A percentile compares a stretch with the other conserved stretches of the same genome.
phyloP scores from a whole-genome alignment of 2,888 invertebrate species.

The Rhabditoides inermis region DNA sequence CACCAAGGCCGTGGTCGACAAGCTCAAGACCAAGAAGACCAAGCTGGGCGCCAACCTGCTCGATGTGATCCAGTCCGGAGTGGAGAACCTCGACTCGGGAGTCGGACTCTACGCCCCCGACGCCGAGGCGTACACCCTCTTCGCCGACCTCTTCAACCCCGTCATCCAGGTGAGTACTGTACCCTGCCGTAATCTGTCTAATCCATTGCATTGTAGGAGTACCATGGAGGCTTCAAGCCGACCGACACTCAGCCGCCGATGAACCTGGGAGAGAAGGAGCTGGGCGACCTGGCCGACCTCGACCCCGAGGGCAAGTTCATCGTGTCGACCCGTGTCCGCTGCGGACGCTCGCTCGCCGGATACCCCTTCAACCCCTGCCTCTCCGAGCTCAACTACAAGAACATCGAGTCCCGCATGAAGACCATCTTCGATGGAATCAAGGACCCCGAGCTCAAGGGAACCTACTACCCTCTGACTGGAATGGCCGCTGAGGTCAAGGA shows the following conservation, averaged over 20 bases:
- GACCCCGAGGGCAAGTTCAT: slow-evolving; percentile 65
- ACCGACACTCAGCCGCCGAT: slow-evolving; percentile 72
- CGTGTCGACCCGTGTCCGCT: slow-evolving; percentile 74
- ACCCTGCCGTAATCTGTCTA: slow-evolving; percentile 54
- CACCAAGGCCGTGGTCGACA: slow-evolving; percentile 65
- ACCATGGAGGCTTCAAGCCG: slow-evolving; percentile 68
- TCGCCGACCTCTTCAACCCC: slow-evolving; percentile 84
- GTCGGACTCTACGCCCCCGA: slow-evolving; percentile 94
- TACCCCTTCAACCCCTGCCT: slow-evolving; percentile 94
- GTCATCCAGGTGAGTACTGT: slow-evolving; percentile 84
- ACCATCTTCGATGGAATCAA: slow-evolving; percentile 18
- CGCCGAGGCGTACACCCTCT: slow-evolving; percentile 83
- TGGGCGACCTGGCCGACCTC: slow-evolving; percentile 73
- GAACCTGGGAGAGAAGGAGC: slow-evolving; percentile 70
- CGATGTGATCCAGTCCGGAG: slow-evolving; percentile 70
- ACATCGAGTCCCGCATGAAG: slow-evolving; percentile 60
- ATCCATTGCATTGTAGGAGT: slow-evolving; percentile 61
- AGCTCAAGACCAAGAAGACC: slow-evolving; percentile 80
- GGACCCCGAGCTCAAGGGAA: slow-evolving; percentile 68
- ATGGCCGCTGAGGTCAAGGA: slow-evolving; percentile 88
- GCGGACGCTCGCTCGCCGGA: slow-evolving; percentile 75
- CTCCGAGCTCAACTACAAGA: slow-evolving; percentile 66
- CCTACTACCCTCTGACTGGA: slow-evolving; percentile 79
- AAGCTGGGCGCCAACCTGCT: slow-evolving; percentile 80
- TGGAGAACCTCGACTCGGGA: slow-evolving; percentile 87